Percentiles rank a stretch among this genome's conserved stretches.
These are phyloP conservation scores for Terrapene triunguis DNA, from an alignment of 2,113 vertebrate genomes.

Conservation along the genomic window DNA sequence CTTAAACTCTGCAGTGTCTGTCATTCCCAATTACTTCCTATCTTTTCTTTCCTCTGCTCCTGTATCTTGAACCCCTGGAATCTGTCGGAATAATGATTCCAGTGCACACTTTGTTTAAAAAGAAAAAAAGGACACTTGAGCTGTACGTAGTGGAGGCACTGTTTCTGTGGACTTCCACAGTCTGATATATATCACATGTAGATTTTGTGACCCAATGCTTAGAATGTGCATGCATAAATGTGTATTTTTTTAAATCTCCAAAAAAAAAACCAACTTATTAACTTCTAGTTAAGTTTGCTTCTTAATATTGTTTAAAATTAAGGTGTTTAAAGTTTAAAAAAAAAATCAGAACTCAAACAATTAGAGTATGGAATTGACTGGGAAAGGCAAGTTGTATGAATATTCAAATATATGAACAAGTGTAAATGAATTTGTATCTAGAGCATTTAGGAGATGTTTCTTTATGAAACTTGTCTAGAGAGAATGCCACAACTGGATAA, in stretches of 20 bases:
- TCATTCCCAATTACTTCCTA: neutral
- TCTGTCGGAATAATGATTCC: neutral
- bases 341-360: neutral
- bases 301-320: neutral
- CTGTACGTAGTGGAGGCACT: neutral
- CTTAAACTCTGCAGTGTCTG: neutral
- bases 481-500: neutral
- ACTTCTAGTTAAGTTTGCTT: neutral
- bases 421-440: neutral
- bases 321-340: neutral
- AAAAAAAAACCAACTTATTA: neutral
- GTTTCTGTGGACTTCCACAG: neutral
- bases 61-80: neutral
- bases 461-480: neutral
- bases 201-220: neutral
- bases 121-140: neutral
- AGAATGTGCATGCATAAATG: neutral
- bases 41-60: too few relatives aligned
- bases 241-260: neutral
- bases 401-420: neutral
- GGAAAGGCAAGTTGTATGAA: neutral
- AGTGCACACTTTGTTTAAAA: neutral
- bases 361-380: neutral
- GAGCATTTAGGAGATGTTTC: fast-evolving
- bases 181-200: neutral